Base-by-base conservation (phyloP, 2,797 vertebrate genomes). In the Sciurus carolinensis region DNA sequence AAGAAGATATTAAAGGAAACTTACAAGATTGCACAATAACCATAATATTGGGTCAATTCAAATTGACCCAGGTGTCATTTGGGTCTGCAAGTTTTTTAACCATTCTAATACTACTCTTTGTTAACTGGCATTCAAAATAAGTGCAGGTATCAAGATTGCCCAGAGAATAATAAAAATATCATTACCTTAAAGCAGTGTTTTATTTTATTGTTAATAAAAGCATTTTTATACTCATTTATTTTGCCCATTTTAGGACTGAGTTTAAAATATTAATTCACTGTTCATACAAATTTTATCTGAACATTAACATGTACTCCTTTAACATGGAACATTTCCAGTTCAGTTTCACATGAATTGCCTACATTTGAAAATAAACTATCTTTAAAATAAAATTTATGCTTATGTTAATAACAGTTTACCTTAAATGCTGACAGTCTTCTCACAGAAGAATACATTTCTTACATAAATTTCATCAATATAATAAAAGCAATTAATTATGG, bases 91-190 rank as follows among this genome's bases (percentile, higher is more conserved):
- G 59, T 26, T 26, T 42, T 52, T 75, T 91, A 85, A 82, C 33
- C 83, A 82, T 66, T 82, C 12, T 73, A 39, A 24, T 62, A 62
- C 39, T 77, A 18, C 54, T 87, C 52, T 91, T 47, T 77, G 73
- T 87, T 42, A 91, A 91, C 15, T 87, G 24, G 69, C 22, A 76
- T 67, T 86, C 39, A 73, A 54, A 82, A 7, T 87, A 96, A 91
- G 76, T 59, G 28, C n/a, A 87, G 44, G 7, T 66, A 80, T 83
- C 20, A 86, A 91, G 73, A 85, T 59, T 88, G 36, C 36, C 10
- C 39, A 80, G 17, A 15, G 28, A 22, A 88, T 62, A 62, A 82
- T 59, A 75, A 73, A 12, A 90, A 42, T 62, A 94, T 30, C 57
- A 75, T 5, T n/a, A 95, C 20, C 50, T 82, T 75, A 66, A 80